These are phyloP conservation scores for Itoplectis maculator DNA, from an alignment of 2,888 invertebrate genomes.

Conservation along the genomic window DNA sequence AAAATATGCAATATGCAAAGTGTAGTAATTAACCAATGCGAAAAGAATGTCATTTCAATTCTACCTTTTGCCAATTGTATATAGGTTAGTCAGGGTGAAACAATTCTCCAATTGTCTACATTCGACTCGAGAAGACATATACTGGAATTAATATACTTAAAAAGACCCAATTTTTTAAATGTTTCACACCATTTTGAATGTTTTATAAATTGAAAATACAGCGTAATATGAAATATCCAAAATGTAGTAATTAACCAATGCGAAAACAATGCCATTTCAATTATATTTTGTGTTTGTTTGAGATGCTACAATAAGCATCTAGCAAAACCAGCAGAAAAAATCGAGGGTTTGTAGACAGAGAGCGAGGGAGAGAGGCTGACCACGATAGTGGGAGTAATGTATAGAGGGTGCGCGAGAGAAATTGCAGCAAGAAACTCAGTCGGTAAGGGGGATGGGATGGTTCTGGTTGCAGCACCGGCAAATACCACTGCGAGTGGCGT, in stretches of 20 bases:
- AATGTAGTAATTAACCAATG: too few relatives aligned
- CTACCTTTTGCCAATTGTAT: not conserved
- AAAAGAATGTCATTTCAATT: too few relatives aligned
- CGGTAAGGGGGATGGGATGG: conserved; percentile 21
- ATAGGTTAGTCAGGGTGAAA: conserved; percentile 28
- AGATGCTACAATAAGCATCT: not conserved
- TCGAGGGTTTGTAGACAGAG: not conserved
- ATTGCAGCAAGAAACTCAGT: conserved; percentile 39
- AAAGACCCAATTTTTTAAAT: too few relatives aligned
- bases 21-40: too few relatives aligned
- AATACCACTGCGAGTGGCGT: conserved; percentile 39
- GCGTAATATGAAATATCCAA: too few relatives aligned
- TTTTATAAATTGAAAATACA: too few relatives aligned
- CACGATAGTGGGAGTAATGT: conserved; percentile 47
- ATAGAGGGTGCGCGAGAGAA: conserved; percentile 33
- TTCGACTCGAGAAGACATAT: too few relatives aligned
- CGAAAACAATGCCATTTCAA: too few relatives aligned
- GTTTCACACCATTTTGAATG: too few relatives aligned
- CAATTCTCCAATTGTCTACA: conserved; percentile 26
- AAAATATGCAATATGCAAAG: too few relatives aligned
- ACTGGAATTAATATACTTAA: too few relatives aligned
- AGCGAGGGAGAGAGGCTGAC: not conserved
- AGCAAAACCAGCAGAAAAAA: not conserved
- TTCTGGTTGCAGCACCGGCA: conserved; percentile 31
- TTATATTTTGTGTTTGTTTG: not conserved